Percentiles rank a stretch among this genome's conserved stretches.
These are phyloP conservation scores for Oligia fasciuncula DNA, from an alignment of 2,888 invertebrate genomes.

Conservation along the genomic window DNA sequence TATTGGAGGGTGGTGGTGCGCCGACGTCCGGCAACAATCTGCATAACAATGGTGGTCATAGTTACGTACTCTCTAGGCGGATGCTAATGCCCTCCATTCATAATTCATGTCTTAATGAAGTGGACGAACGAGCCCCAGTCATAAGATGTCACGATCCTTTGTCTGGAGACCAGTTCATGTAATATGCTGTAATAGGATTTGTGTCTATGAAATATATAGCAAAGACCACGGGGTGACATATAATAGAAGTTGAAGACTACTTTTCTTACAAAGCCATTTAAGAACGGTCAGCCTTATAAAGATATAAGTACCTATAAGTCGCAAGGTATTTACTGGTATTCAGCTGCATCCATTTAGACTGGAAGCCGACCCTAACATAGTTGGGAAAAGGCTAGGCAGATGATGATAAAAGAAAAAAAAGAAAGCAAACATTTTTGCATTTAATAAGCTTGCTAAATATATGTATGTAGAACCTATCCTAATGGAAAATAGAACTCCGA, in stretches of 20 bases:
- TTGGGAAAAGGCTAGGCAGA: too few relatives aligned
- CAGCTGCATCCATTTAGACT: too few relatives aligned
- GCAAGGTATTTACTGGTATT: too few relatives aligned
- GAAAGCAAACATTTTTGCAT: too few relatives aligned
- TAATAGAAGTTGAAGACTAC: background rate
- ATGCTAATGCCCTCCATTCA: constrained; percentile 87
- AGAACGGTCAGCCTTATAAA: background rate
- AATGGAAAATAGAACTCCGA: background rate
- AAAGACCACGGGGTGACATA: background rate
- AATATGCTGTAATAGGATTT: constrained; percentile 73
- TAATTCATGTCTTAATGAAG: constrained; percentile 88
- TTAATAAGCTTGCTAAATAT: background rate
- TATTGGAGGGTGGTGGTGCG: constrained; percentile 69
- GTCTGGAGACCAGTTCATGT: constrained; percentile 70
- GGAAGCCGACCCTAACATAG: too few relatives aligned
- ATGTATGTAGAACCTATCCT: background rate
- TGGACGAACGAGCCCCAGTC: constrained; percentile 75
- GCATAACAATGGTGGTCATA: constrained; percentile 87
- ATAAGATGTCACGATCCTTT: constrained; percentile 77
- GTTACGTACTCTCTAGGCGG: constrained; percentile 84
- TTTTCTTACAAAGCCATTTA: background rate
- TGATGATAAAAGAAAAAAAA: too few relatives aligned
- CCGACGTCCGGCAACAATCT: constrained; percentile 87
- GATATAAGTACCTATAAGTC: background rate
- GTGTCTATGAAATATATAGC: constrained; percentile 35